Conservation (phyloP, 1,140 invertebrate species). For the Musca domestica region DNA sequence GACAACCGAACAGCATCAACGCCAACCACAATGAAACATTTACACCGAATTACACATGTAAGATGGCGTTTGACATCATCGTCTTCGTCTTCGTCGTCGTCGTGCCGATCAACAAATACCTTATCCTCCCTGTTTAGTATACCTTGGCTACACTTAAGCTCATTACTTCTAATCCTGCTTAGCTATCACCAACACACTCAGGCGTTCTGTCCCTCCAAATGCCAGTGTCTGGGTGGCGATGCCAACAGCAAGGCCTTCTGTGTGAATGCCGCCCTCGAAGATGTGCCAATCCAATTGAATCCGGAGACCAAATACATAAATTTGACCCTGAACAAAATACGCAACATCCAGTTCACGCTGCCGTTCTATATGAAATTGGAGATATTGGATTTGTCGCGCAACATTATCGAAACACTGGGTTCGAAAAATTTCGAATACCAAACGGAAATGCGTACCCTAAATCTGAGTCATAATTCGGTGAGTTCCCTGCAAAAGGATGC, state of each 20-base stretch:
- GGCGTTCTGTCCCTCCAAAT: conserved; percentile 75
- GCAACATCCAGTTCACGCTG: conserved; percentile 69
- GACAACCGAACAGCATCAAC: background rate
- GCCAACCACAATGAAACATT: conserved; percentile 1
- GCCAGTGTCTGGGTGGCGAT: conserved; percentile 66
- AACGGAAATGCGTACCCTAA: conserved; percentile 66
- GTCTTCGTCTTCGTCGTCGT: background rate
- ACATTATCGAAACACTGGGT: conserved; percentile 74
- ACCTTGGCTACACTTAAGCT: conserved; percentile 15
- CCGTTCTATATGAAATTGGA: conserved; percentile 76
- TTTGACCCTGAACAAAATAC: conserved; percentile 72
- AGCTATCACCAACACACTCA: conserved; percentile 37
- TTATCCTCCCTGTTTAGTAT: background rate
- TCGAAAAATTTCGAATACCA: conserved; percentile 77
- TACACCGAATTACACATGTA: conserved; percentile 8
- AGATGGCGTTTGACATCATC: conserved; percentile 3
- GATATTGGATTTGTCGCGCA: conserved; percentile 76
- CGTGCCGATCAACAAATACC: background rate
- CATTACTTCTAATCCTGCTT: conserved; percentile 32
- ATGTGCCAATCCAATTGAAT: conserved; percentile 84
- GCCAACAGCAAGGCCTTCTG: conserved; percentile 73
- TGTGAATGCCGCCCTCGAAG: conserved; percentile 71
- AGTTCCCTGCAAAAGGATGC: conserved; percentile 69
- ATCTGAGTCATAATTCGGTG: conserved; percentile 74
- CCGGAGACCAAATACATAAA: conserved; percentile 77